phyloP scores from a whole-genome alignment of 2,888 invertebrate genomes.

The Pterostichus madidus region DNA sequence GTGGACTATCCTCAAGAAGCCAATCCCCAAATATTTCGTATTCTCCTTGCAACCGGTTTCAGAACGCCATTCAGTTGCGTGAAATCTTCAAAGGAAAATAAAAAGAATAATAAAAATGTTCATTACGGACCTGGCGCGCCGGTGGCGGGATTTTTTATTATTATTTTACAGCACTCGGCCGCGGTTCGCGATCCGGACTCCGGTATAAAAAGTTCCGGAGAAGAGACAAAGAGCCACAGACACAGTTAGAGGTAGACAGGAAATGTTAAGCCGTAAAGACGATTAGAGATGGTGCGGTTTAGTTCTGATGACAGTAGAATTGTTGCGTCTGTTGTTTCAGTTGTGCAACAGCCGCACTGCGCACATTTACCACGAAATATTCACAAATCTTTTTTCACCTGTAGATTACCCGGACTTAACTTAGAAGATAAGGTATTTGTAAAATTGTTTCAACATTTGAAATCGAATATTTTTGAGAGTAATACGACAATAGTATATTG shows the following conservation, averaged over 20 bases:
- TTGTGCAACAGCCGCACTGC: constrained; percentile 1
- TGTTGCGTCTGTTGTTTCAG: constrained; percentile 1
- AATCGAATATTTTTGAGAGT: too few relatives aligned
- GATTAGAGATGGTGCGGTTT: constrained; percentile 37
- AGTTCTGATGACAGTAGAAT: constrained; percentile 35
- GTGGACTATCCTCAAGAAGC: background rate
- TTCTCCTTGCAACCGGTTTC: constrained; percentile 9
- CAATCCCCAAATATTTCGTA: constrained; percentile 34
- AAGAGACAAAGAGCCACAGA: constrained; percentile 9
- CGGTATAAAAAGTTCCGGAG: constrained; percentile 2
- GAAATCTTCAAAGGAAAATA: constrained; percentile 59
- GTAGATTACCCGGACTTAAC: too few relatives aligned
- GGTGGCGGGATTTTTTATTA: constrained; percentile 59
- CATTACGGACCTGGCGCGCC: constrained; percentile 59
- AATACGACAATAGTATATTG: too few relatives aligned
- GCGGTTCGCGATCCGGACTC: constrained; percentile 17
- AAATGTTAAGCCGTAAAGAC: constrained; percentile 62
- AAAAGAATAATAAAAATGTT: constrained; percentile 62
- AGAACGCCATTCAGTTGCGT: constrained; percentile 30
- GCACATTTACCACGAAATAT: too few relatives aligned
- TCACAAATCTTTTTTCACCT: too few relatives aligned
- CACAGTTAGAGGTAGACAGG: constrained; percentile 18
- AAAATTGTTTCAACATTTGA: too few relatives aligned
- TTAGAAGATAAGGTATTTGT: too few relatives aligned
- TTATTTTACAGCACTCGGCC: constrained; percentile 58